A percentile compares a stretch with the other conserved stretches of the same genome.
Conservation (phyloP, 53 echinoderm and acorn worm genomes). For the Temnopleurus reevesii region DNA sequence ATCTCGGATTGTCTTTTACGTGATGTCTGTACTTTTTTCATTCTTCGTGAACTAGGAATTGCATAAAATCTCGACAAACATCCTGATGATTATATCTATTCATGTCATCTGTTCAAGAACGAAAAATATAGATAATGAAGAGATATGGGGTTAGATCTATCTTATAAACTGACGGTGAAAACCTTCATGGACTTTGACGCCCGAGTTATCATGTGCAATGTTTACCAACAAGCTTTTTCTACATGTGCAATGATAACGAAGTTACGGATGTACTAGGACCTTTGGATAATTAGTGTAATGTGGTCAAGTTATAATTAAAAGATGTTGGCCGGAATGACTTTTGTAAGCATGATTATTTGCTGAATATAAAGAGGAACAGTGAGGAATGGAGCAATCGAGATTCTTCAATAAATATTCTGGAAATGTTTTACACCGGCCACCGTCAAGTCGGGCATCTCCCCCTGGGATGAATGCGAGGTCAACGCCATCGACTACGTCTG, state of each 20-base stretch:
- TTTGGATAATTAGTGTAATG: neutral
- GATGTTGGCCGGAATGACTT: neutral
- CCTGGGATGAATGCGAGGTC: neutral
- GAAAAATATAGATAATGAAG: too few relatives aligned
- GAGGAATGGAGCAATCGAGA: conserved; percentile 15
- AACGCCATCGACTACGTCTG: neutral
- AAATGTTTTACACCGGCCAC: neutral
- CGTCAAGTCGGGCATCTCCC: neutral
- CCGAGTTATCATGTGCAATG: neutral
- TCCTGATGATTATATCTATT: too few relatives aligned
- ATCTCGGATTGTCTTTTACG: neutral
- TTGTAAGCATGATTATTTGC: neutral
- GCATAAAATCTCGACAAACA: neutral
- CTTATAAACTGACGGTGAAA: neutral
- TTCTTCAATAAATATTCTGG: conserved; percentile 23
- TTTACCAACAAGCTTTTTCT: neutral
- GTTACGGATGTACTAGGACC: neutral
- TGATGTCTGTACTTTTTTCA: neutral
- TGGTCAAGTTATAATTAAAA: neutral
- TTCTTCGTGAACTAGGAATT: too few relatives aligned
- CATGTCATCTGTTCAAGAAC: too few relatives aligned
- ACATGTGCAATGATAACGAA: neutral
- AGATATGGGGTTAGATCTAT: too few relatives aligned
- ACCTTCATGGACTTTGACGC: conserved; percentile 4
- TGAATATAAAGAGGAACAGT: neutral